These are phyloP conservation scores for Tachina lurida DNA, from an alignment of 2,888 invertebrate genomes.

Conservation along the genomic window DNA sequence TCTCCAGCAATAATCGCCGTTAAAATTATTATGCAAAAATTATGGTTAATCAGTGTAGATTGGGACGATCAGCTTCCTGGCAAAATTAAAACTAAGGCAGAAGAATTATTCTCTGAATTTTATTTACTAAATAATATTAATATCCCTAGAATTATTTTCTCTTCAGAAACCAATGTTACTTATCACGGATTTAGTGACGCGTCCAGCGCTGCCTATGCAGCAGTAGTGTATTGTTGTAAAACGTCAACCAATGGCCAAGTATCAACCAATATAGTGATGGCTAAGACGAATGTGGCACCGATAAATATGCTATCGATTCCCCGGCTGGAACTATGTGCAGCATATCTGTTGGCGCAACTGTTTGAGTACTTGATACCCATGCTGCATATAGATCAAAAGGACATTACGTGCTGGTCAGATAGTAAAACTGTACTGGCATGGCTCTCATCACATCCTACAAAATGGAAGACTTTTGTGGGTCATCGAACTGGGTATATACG, in stretches of 20 bases:
- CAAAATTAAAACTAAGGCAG: too few relatives aligned
- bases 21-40: too few relatives aligned
- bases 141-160: too few relatives aligned
- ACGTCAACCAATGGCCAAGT: slow-evolving; percentile 19
- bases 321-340: slow-evolving; percentile 35
- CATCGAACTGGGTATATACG: too few relatives aligned
- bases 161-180: too few relatives aligned
- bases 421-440: slow-evolving; percentile 50
- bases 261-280: slow-evolving; percentile 41
- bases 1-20: too few relatives aligned
- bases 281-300: slow-evolving; percentile 41
- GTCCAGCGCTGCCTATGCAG: slow-evolving; percentile 39
- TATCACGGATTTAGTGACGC: too few relatives aligned
- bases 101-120: too few relatives aligned
- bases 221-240: slow-evolving; percentile 44
- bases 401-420: slow-evolving; percentile 41
- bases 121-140: too few relatives aligned
- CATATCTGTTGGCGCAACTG: slow-evolving; percentile 11
- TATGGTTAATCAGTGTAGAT: too few relatives aligned
- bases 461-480: slow-evolving; percentile 46
- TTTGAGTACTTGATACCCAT: slow-evolving; percentile 26
- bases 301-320: slow-evolving; percentile 39
- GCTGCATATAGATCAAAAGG: background rate
- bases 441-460: slow-evolving; percentile 27
- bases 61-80: too few relatives aligned